Conservation (phyloP, 2,888 invertebrate genomes). For the Hirtodrosophila alboralis region DNA sequence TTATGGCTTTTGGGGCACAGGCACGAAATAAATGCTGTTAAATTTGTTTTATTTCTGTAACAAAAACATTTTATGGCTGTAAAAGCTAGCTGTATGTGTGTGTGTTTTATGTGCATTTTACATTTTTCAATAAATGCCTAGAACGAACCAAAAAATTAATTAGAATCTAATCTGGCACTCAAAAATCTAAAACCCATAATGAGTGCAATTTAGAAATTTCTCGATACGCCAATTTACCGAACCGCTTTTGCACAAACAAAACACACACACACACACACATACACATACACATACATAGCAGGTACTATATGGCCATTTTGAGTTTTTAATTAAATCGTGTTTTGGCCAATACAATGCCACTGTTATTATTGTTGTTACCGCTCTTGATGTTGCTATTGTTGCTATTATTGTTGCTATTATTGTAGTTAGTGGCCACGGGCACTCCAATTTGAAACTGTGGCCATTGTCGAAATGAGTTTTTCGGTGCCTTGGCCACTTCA, state of each 20-base stretch:
- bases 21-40: conserved; percentile 47
- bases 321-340: conserved; percentile 70
- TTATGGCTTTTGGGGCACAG: conserved; percentile 53
- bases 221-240: conserved; percentile 37
- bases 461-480: conserved; percentile 57
- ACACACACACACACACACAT: conserved; percentile 27
- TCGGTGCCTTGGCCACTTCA: conserved; percentile 48
- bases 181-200: conserved; percentile 75
- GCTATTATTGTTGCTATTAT: conserved; percentile 20
- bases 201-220: conserved; percentile 70
- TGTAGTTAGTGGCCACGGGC: conserved; percentile 38
- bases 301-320: conserved; percentile 57
- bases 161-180: conserved; percentile 56
- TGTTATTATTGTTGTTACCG: conserved; percentile 43
- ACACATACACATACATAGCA: conserved; percentile 36
- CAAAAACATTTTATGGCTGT: conserved; percentile 38
- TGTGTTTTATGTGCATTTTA: conserved; percentile 40
- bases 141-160: conserved; percentile 60
- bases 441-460: conserved; percentile 56
- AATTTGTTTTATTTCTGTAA: conserved; percentile 59
- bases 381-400: conserved; percentile 24
- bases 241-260: conserved; percentile 26
- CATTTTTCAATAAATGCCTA: conserved; percentile 56
- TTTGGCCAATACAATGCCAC: conserved; percentile 45
- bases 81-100: conserved; percentile 7